A percentile compares a stretch with the other conserved stretches of the same genome.
These are phyloP conservation scores for Nysson spinosus DNA, from an alignment of 2,888 invertebrate genomes.

Conservation along the genomic window DNA sequence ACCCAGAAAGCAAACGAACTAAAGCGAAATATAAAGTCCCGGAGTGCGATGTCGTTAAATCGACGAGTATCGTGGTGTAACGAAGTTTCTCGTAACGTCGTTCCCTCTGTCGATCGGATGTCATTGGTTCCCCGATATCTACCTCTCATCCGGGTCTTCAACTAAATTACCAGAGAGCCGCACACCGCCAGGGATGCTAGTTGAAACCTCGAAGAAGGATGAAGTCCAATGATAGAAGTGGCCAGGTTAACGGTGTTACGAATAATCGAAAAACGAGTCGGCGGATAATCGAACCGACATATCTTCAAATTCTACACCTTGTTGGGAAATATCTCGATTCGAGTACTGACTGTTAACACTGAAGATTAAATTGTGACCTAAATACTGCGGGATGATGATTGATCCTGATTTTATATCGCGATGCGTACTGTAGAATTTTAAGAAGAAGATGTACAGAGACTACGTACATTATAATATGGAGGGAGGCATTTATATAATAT, in stretches of 20 bases:
- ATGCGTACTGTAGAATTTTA: too few species aligned
- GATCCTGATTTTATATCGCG: too few species aligned
- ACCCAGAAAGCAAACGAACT: slow-evolving; percentile 37
- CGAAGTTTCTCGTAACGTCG: slow-evolving; percentile 49
- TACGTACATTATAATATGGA: too few species aligned
- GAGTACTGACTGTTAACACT: slow-evolving; percentile 68
- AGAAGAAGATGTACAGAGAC: too few species aligned
- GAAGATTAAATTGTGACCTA: slow-evolving; percentile 69
- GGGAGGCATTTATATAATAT: too few species aligned
- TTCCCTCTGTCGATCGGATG: slow-evolving; percentile 56
- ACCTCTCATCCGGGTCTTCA: slow-evolving; percentile 30
- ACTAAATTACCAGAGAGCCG: slow-evolving; percentile 53
- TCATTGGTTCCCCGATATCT: slow-evolving; percentile 59
- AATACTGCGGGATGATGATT: slow-evolving; percentile 59
- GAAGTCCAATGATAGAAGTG: slow-evolving; percentile 1
- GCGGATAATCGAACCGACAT: slow-evolving; percentile 39
- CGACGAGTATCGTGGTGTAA: slow-evolving; percentile 42
- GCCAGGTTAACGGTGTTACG: slow-evolving; percentile 6
- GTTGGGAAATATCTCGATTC: slow-evolving; percentile 56
- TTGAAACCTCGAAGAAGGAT: neutral
- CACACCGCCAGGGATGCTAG: slow-evolving; percentile 4
- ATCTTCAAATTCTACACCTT: slow-evolving; percentile 18
- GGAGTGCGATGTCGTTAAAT: slow-evolving; percentile 41
- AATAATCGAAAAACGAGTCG: slow-evolving; percentile 22
- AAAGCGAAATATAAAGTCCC: slow-evolving; percentile 25